Evolutionary conservation across 2,888 invertebrate genomes (phyloP), one percentile per base, ranked within the genome.

Genomic region (Furcula furcula): DNA sequence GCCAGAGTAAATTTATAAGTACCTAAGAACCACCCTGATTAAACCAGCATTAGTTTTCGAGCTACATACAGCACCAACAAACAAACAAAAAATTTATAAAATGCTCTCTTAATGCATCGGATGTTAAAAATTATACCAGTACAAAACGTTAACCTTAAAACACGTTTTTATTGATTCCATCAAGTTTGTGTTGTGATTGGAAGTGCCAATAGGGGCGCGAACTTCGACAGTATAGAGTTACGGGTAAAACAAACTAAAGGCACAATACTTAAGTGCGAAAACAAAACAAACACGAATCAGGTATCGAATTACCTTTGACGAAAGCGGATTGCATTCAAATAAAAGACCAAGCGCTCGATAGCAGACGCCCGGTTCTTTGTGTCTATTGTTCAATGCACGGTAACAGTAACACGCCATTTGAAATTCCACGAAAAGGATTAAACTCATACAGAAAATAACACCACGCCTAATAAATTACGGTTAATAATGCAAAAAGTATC

Each of bases 141-240:
- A n/a, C n/a, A n/a, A n/a, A n/a, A n/a, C n/a, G n/a, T n/a, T n/a
- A n/a, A n/a, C n/a, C n/a, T n/a, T n/a, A 55, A 42, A 25, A 22
- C 27, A 34, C 26, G 26, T 12, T 44, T 31, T 33, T 39, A 47
- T 50, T 50, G 51, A 50, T 47, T 51, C 40, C 40, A 51, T 54
- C 51, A 43, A 34, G 25, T 30, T 13, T 65, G 70, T 86, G 83
- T 88, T 88, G 81, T 88, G 87, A 84, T 78, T 73, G 68, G 70
- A 80, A 81, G 79, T 83, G 86, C 85, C 86, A 87, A 88, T 87
- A 85, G 75, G 77, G 79, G 81, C 76, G 77, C 78, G 76, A 78
- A 73, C 70, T 59, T 65, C 64, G 63, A 59, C 65, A 62, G 82
- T 81, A 65, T 88, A 69, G 67, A 63, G 73, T 88, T 86, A 84